A percentile compares a stretch with the other conserved stretches of the same genome.
Evolutionary conservation across 1,140 invertebrate species (phyloP).

Genomic region (Plodia interpunctella): DNA sequence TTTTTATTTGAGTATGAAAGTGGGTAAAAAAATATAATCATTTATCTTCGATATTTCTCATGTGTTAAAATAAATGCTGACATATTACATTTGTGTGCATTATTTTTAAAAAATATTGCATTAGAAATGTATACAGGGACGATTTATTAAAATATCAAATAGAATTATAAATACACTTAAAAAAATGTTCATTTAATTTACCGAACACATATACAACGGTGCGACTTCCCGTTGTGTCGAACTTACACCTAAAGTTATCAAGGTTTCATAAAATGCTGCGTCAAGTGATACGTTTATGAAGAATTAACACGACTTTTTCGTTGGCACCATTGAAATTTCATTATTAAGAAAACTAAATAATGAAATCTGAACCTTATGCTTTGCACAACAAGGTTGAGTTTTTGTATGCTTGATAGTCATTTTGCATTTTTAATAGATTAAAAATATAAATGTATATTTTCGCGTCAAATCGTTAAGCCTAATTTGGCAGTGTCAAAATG

Average conservation of each 20-base stretch:
- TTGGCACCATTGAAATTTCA: too few relatives aligned
- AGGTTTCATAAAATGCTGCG: not conserved
- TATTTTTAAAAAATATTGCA: not conserved
- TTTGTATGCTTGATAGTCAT: too few relatives aligned
- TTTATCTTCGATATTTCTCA: too few relatives aligned
- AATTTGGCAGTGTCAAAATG: not conserved
- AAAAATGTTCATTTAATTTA: slow-evolving; percentile 17
- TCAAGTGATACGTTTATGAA: not conserved
- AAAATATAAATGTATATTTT: not conserved
- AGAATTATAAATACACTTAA: slow-evolving; percentile 3
- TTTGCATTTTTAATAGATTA: not conserved
- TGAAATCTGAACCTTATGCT: too few relatives aligned
- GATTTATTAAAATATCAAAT: not conserved
- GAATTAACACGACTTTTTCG: not conserved
- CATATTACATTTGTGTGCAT: too few relatives aligned
- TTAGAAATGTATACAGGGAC: not conserved
- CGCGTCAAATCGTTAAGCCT: slow-evolving; percentile 1
- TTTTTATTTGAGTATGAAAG: too few relatives aligned
- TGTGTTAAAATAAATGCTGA: too few relatives aligned
- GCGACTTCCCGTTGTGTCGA: not conserved
- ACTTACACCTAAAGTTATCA: not conserved
- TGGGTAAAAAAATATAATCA: too few relatives aligned
- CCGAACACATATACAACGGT: slow-evolving; percentile 16
- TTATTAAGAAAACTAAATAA: too few relatives aligned
- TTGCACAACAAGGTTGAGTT: too few relatives aligned